Evolutionary conservation across 2,113 vertebrate species (phyloP), one percentile per base, ranked within the genome.

Genomic region (Sceloporus undulatus): DNA sequence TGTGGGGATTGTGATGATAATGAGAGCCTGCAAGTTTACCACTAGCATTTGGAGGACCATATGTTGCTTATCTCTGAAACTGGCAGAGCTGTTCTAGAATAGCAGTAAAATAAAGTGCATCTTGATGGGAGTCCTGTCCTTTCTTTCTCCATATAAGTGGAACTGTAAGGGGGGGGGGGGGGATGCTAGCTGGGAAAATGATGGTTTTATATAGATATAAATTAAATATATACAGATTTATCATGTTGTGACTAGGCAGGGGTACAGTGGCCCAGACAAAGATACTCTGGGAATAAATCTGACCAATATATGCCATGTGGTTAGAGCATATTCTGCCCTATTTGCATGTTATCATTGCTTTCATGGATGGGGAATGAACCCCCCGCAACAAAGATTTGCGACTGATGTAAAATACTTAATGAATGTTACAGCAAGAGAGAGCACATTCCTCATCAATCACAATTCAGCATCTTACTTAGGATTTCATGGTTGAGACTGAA

Each of bases 401-500:
- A 19, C n/a, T 48, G 84, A 29, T 56, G 83, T 82, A 66, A 78
- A 90, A 6, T 25, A 68, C 40, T 34, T 78, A 59, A 71, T 18
- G 6, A 21, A 9, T 54, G 5, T 34, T 19, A 70, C 82, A 86
- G 34, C 70, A 88, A 85, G 87, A 76, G 16, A 66, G 9, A 56
- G 66, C 77, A 82, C 19, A 70, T 74, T 13, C 3, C 1, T 9
- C 85, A 87, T 87, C 65, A 71, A 4, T 76, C 56, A 70, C 6
- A 29, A 74, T 87, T 86, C 59, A 38, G 54, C 54, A 21, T 84
- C 34, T 79, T 56, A 82, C 88, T 87, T 90, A 83, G 75, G 54
- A 65, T 79, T 85, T 91, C 89, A 92, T 71, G 68, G 83, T 70
- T 89, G 78, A 87, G 93, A 74, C 11, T 1, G 79, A 80, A 66